Percentiles rank a stretch among this genome's conserved stretches.
phyloP scores from a whole-genome alignment of 2,113 vertebrate genomes.

The Motacilla tschutschensis region DNA sequence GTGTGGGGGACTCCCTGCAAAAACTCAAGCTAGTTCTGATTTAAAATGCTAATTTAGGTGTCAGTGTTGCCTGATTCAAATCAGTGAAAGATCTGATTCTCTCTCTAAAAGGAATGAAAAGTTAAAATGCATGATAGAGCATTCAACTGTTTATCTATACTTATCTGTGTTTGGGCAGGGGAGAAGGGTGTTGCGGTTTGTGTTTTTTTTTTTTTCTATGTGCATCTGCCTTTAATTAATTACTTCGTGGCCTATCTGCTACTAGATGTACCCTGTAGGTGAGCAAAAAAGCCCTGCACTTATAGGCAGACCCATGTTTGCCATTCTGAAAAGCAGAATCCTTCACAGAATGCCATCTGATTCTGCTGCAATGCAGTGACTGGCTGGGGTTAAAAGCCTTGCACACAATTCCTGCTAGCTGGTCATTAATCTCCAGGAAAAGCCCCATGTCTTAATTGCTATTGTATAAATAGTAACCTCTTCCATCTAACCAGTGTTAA shows the following conservation, averaged over 20 bases:
- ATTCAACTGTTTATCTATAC: neutral
- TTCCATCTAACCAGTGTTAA: slow-evolving; percentile 18
- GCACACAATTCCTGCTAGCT: neutral
- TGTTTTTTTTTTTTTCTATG: neutral
- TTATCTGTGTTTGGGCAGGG: neutral
- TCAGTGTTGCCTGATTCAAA: neutral
- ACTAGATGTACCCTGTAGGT: neutral
- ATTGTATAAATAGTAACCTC: slow-evolving; percentile 44
- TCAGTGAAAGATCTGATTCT: neutral
- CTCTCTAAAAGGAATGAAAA: neutral
- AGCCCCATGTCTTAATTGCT: slow-evolving; percentile 38
- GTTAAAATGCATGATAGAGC: neutral
- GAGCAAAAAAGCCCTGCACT: neutral
- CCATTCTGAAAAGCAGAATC: neutral
- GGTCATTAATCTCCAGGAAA: slow-evolving; percentile 58
- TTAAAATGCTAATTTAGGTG: neutral
- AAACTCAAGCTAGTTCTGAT: neutral
- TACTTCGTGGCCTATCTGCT: neutral
- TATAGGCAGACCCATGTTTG: neutral
- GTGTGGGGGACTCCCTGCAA: neutral
- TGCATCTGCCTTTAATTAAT: neutral
- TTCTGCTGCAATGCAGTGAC: slow-evolving; percentile 29
- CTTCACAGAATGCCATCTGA: neutral
- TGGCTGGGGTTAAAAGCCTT: slow-evolving; percentile 43
- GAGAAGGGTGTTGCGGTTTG: neutral